Base-by-base conservation (phyloP, 2,888 invertebrate genomes). In the Heliconius sara region DNA sequence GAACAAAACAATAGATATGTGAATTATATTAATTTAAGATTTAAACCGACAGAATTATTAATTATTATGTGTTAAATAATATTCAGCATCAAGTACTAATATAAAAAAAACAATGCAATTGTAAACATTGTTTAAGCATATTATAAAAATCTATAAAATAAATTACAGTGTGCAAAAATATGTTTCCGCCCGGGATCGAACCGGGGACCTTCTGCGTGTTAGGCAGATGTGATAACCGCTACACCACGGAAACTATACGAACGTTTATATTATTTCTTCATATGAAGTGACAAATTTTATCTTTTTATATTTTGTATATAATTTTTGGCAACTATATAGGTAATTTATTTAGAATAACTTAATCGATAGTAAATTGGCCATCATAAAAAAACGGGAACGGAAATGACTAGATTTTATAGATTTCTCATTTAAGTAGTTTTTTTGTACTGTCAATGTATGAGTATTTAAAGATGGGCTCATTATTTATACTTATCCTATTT, bases 211-310 rank as follows among this genome's bases (percentile, higher is more conserved):
- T 97, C 97, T 97, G 97, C 97, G 97, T 97, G 97, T 97, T 97
- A 97, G 97, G 97, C 97, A 97, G 97, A 97, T 97, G 97, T 97
- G 97, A 97, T 97, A 97, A 97, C 97, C 97, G 97, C 97, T 97
- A 97, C 97, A 97, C 97, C 97, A 97, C 97, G 97, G 96, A 97
- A 97, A 97, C 97, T 80, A 57, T 47, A 6, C 10, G 25, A 30
- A 13, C 9, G 10, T 30, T 2, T 1, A 27, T 72, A 13, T 52
- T 27, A 52, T 19, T 47, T 71, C 7, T 25, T 27, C 10, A 52
- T 25, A 52, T 71, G 0, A 43, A 52, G 19, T 71, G n/a, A 16
- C 47, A 25, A 25, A 10, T 25, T 25, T 65, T 27, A 25, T 63
- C 25, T 25, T 63, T 13, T 13, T 25, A 25, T 47, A 47, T 47